Evolutionary conservation across 2,888 invertebrate genomes (phyloP).

Genomic region (Crematogaster levior): DNA sequence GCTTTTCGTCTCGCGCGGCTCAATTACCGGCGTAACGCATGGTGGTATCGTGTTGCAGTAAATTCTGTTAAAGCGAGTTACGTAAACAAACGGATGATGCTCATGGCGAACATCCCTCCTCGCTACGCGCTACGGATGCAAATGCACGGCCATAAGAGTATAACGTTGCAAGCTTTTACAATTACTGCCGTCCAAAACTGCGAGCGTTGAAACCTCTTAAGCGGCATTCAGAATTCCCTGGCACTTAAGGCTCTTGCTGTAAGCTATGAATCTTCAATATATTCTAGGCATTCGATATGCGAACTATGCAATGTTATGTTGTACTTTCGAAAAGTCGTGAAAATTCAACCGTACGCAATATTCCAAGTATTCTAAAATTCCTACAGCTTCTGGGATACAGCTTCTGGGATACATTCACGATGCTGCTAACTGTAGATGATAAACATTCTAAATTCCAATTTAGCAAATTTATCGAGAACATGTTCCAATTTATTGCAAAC

Average conservation of each 20-base stretch:
- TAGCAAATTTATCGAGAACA: background rate
- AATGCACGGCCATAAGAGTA: conserved; percentile 30
- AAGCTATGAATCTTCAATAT: background rate
- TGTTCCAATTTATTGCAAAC: background rate
- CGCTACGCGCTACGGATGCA: background rate
- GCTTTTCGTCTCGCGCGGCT: conserved; percentile 22
- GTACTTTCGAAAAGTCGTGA: background rate
- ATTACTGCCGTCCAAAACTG: conserved; percentile 18
- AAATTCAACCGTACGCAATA: background rate
- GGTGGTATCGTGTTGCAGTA: conserved; percentile 30
- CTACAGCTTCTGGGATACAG: too few species aligned
- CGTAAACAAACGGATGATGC: conserved; percentile 22
- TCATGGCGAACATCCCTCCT: background rate
- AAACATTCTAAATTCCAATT: background rate
- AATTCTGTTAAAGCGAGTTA: conserved; percentile 34
- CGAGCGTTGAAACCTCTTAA: background rate
- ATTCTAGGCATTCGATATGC: background rate
- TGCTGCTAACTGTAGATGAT: background rate
- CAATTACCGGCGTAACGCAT: conserved; percentile 28
- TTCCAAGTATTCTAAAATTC: background rate
- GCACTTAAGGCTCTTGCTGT: background rate
- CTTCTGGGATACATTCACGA: background rate
- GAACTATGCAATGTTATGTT: background rate
- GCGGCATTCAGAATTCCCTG: background rate
- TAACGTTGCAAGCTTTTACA: conserved; percentile 32